Evolutionary conservation across 1,140 invertebrate species (phyloP).

Genomic region (Hyphantria cunea): DNA sequence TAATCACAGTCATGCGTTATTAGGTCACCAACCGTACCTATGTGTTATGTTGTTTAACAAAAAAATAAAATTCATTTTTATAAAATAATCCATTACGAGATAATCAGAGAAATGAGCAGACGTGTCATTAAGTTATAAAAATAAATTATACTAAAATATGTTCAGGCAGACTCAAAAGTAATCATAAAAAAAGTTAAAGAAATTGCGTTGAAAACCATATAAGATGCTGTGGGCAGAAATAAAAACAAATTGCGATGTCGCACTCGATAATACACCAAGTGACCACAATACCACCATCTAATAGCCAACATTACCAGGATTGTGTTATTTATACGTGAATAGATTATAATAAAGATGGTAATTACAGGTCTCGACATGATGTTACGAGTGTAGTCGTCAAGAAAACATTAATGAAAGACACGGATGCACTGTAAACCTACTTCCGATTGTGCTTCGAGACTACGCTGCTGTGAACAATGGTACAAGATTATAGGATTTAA

Average conservation of each 20-base stretch:
- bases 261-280: slow-evolving; percentile 49
- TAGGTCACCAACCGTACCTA: too few species aligned
- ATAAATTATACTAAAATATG: slow-evolving; percentile 44
- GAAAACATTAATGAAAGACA: slow-evolving; percentile 47
- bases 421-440: slow-evolving; percentile 75
- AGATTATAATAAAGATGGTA: slow-evolving; percentile 36
- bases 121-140: slow-evolving; percentile 48
- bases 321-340: slow-evolving; percentile 4
- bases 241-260: slow-evolving; percentile 65
- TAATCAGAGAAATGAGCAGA: slow-evolving; percentile 4
- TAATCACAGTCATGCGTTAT: too few species aligned
- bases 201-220: slow-evolving; percentile 61
- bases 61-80: too few species aligned
- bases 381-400: not conserved
- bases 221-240: slow-evolving; percentile 55
- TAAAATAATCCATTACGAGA: too few species aligned
- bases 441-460: slow-evolving; percentile 55
- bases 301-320: slow-evolving; percentile 14
- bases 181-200: slow-evolving; percentile 47
- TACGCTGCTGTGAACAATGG: slow-evolving; percentile 60
- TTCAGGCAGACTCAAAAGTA: slow-evolving; percentile 35
- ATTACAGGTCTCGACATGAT: not conserved
- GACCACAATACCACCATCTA: slow-evolving; percentile 40
- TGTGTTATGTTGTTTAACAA: too few species aligned
- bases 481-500: slow-evolving; percentile 73